Base-by-base conservation (phyloP, 2,888 invertebrate species). In the Trichogramma dendrolimi region DNA sequence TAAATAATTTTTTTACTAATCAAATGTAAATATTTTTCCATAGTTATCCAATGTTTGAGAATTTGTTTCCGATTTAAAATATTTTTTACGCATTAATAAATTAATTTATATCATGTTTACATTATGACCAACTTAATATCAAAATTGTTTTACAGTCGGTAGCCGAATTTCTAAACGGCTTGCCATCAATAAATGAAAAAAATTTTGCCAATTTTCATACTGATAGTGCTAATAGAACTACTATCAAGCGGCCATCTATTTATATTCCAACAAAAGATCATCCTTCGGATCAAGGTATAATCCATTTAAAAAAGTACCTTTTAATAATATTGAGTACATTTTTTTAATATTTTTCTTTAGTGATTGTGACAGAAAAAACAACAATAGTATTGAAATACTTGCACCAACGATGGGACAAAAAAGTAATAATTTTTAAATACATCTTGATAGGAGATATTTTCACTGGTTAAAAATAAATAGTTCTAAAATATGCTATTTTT, bases 341-440 rank as follows among this genome's bases (percentile, higher is more conserved):
- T 4, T 40, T 56, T 43, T 48, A 47, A 57, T 5, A 6, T 52
- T 52, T 60, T 64, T 67, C 58, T 73, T 86, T 83, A 91, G 93
- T 95, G 71, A 96, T 96, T 76, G 95, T 95, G 50, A 94, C 95
- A 75, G 96, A 96, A 81, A 96, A 94, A 81, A 92, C 94, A 54
- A 95, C 94, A 77, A 95, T 96, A 73, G 83, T 96, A 63, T 81
- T 96, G 73, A 87, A 96, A 81, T 96, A 94, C 80, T 85, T 96
- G 67, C 95, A 96, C 73, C 94, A 95, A 74, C 94, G 94, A 80
- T 96, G 94, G 93, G 95, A 96, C 77, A 95, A 94, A 83, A 93
- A 93, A 85, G 87, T 89, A 80, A 67, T 47, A 41, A 39, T 38
- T 38, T 7, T 5, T 5, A 50, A 54, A 39, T 54, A 57, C 47